Percentiles rank a stretch among this genome's conserved stretches.
These are phyloP conservation scores for Zoroaster sp. DNA, from an alignment of 53 echinoderm and acorn worm genomes.

Conservation along the genomic window DNA sequence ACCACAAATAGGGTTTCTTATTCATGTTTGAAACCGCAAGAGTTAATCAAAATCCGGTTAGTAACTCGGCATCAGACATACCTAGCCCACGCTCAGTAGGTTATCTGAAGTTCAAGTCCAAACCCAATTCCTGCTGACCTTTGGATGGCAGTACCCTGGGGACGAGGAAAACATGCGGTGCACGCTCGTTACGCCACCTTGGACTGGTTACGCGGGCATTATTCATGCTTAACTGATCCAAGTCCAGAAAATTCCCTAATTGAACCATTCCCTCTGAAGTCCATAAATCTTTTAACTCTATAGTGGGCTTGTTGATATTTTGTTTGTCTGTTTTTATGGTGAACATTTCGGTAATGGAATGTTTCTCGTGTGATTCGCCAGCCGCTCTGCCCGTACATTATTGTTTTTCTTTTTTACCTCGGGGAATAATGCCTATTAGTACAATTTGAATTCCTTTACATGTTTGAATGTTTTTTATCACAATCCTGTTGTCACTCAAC, in stretches of 20 bases:
- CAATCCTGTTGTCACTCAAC: too few relatives aligned
- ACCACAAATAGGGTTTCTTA: not conserved
- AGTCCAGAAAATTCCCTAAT: slow-evolving; percentile 1
- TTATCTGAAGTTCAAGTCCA: slow-evolving; percentile 40
- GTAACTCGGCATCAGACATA: not conserved
- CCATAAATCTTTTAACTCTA: slow-evolving; percentile 12
- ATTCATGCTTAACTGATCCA: not conserved
- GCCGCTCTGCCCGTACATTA: too few relatives aligned
- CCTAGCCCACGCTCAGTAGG: not conserved
- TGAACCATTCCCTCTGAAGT: slow-evolving; percentile 33
- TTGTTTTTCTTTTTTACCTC: too few relatives aligned
- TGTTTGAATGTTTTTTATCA: too few relatives aligned
- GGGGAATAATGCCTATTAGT: too few relatives aligned
- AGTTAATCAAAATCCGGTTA: not conserved
- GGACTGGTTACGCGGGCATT: slow-evolving; percentile 11
- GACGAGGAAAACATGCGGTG: slow-evolving; percentile 7
- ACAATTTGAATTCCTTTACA: too few relatives aligned
- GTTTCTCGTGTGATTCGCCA: too few relatives aligned
- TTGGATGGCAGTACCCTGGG: slow-evolving; percentile 10
- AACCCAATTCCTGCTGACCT: slow-evolving; percentile 8
- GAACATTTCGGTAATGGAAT: not conserved
- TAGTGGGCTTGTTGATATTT: not conserved
- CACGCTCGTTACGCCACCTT: slow-evolving; percentile 2
- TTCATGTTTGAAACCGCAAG: not conserved
- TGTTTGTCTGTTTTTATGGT: not conserved